Base-by-base conservation (phyloP, 2,797 vertebrate species). In the Triplophysa bombifrons region DNA sequence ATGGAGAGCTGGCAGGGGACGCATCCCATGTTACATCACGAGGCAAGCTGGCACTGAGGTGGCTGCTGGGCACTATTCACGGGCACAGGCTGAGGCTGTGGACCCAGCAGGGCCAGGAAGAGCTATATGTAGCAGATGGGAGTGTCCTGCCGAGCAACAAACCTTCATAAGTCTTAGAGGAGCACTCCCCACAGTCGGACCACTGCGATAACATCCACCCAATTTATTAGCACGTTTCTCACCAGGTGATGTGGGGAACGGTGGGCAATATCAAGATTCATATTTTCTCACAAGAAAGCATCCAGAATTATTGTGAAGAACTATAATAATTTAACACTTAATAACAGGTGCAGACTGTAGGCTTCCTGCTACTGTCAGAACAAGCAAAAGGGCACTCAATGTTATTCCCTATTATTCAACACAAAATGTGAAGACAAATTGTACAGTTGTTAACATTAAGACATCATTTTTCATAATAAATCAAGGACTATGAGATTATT, bases 101-200 rank as follows among this genome's bases (percentile, higher is more conserved):
- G 78, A 77, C 86, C 83, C 88, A 88, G 88, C 84, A 81, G 87
- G 88, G 86, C 84, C 88, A 90, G 88, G 88, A 89, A 91, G 84
- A 81, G 84, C 84, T 88, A 83, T 88, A 80, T 82, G 74, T 68
- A 90, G 87, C 90, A 90, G 90, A 90, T 89, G 89, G 90, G 74
- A 68, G 81, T 22, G 53, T 63, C 82, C 74, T 69, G 78, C 77
- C 13, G 80, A 68, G 82, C 66, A 63, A 74, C 73, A 65, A 70
- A 73, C 55, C 69, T 73, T 53, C 48, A 60, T 46, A 73, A 77
- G 56, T 72, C 69, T 76, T 51, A 76, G 53, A 75, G 48, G 69
- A 69, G 46, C 27, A 25, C 48, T 77, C 50, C 68, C 82, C 82
- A 79, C 72, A 69, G 76, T 41, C 68, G 16, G 69, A 82, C 67